phyloP scores from a whole-genome alignment of 2,888 invertebrate genomes.

The Siphlonurus alternatus region DNA sequence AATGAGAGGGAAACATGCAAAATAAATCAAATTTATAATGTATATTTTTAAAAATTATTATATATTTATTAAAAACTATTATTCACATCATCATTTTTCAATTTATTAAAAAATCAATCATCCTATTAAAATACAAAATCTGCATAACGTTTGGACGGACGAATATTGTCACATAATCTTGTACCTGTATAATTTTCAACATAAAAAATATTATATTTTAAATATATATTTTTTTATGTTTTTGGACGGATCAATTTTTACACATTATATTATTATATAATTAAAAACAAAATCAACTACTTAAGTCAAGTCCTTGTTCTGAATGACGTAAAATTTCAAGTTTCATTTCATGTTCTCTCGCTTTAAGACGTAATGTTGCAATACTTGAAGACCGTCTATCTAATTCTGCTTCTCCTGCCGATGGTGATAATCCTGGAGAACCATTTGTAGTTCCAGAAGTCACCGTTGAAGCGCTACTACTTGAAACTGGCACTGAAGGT shows the following conservation, averaged over 20 bases:
- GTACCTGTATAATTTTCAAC: too few species aligned
- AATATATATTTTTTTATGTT: too few species aligned
- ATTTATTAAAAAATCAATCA: too few species aligned
- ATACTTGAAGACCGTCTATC: constrained; percentile 76
- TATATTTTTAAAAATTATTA: too few species aligned
- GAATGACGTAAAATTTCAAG: constrained; percentile 22
- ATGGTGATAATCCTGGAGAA: constrained; percentile 18
- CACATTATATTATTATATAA: too few species aligned
- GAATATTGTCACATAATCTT: too few species aligned
- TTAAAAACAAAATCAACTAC: background rate
- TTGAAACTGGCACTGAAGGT: constrained; percentile 35
- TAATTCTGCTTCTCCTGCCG: constrained; percentile 35
- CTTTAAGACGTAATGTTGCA: constrained; percentile 69
- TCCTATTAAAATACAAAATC: background rate
- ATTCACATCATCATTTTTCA: too few species aligned
- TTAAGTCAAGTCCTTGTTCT: background rate
- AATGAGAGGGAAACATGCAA: too few species aligned
- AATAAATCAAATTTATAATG: too few species aligned
- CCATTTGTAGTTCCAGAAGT: constrained; percentile 16
- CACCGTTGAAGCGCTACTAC: constrained; percentile 20
- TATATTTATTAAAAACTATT: too few species aligned
- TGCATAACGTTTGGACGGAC: background rate
- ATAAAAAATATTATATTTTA: too few species aligned
- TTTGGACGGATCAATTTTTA: too few species aligned
- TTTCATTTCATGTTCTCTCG: constrained; percentile 74